Conservation (phyloP, 1,140 invertebrate species). For the Hydropsyche tenuis region DNA sequence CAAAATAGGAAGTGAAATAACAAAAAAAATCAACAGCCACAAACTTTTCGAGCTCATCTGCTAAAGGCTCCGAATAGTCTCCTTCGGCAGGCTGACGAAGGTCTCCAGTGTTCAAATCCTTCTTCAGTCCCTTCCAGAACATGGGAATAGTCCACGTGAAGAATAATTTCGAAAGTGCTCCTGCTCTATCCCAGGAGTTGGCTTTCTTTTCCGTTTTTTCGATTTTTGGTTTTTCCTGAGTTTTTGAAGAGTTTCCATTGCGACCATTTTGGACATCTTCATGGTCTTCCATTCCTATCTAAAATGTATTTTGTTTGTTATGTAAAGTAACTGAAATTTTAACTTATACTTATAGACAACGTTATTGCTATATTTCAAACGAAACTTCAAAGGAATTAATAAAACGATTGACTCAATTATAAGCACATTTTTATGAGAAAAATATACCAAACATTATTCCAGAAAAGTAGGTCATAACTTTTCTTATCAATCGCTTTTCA, state of each 20-base stretch:
- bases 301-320: too few relatives aligned
- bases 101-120: conserved; percentile 54
- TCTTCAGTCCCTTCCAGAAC: conserved; percentile 53
- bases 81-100: conserved; percentile 53
- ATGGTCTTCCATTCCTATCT: too few relatives aligned
- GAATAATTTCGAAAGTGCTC: conserved; percentile 55
- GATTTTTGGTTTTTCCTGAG: neutral
- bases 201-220: conserved; percentile 24
- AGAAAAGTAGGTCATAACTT: neutral
- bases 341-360: too few relatives aligned
- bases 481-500: neutral
- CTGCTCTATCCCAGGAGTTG: conserved; percentile 50
- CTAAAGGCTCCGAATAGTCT: conserved; percentile 55
- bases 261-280: too few relatives aligned
- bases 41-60: conserved; percentile 57
- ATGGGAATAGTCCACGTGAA: conserved; percentile 57
- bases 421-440: neutral
- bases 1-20: too few relatives aligned
- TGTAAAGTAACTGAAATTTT: too few relatives aligned
- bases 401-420: too few relatives aligned
- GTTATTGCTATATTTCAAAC: too few relatives aligned
- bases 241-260: neutral
- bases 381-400: too few relatives aligned
- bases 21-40: too few relatives aligned
- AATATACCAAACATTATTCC: neutral